Percentiles rank a stretch among this genome's conserved stretches.
Conservation (phyloP, 2,113 vertebrate genomes). For the Phodopus roborovskii region DNA sequence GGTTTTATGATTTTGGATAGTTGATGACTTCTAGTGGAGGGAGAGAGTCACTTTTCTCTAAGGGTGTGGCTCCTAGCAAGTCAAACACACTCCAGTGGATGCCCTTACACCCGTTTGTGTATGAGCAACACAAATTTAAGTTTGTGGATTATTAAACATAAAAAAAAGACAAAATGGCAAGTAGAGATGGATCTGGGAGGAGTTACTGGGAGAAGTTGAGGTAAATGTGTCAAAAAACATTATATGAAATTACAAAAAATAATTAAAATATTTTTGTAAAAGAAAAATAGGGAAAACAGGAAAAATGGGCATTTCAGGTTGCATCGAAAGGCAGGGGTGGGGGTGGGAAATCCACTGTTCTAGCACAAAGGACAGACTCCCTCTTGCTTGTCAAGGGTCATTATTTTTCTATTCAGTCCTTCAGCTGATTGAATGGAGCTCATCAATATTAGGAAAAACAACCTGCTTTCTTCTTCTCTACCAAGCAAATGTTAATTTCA, state of each 20-base stretch:
- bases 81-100: not conserved
- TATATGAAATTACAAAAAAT: not conserved
- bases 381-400: not conserved
- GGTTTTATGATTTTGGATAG: not conserved
- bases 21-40: not conserved
- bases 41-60: not conserved
- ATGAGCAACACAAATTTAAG: not conserved
- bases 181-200: not conserved
- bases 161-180: not conserved
- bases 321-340: not conserved
- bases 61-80: not conserved
- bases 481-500: slow-evolving; percentile 5
- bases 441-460: not conserved
- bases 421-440: not conserved
- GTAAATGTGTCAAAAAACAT: not conserved
- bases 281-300: not conserved
- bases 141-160: not conserved
- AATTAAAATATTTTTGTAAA: not conserved
- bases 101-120: not conserved
- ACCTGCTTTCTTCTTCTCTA: not conserved
- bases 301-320: not conserved
- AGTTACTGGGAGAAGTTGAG: not conserved
- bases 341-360: not conserved
- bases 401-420: not conserved
- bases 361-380: not conserved